Evolutionary conservation across 2,113 vertebrate species (phyloP).

Genomic region (Piaya cayana): DNA sequence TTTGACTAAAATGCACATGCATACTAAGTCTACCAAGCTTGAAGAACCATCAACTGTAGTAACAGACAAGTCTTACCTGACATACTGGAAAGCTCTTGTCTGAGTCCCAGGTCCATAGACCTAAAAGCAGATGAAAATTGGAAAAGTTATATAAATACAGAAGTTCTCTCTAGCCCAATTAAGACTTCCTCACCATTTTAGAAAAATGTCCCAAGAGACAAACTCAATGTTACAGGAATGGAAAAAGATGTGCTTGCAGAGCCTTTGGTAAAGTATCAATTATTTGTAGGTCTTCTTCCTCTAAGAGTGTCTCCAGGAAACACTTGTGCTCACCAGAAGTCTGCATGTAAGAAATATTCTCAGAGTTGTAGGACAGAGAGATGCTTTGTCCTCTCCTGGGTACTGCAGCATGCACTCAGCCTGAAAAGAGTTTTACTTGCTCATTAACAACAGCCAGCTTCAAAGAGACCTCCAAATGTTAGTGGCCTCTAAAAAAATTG

Average conservation of each 20-base stretch:
- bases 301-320: neutral
- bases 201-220: neutral
- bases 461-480: neutral
- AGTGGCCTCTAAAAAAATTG: neutral
- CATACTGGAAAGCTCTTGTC: constrained; percentile 97
- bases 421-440: neutral
- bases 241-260: neutral
- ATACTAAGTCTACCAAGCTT: neutral
- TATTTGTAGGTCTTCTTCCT: neutral
- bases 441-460: neutral
- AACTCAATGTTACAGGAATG: neutral
- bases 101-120: constrained; percentile 95
- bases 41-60: neutral
- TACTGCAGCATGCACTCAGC: neutral
- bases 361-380: neutral
- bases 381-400: neutral
- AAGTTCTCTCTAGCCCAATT: neutral
- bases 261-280: neutral
- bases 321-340: neutral
- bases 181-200: neutral
- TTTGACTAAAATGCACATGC: neutral
- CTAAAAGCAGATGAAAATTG: constrained; percentile 67
- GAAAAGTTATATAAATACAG: neutral
- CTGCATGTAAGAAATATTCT: neutral
- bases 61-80: constrained; percentile 83